A percentile compares a stretch with the other conserved stretches of the same genome.
Conservation (phyloP, 2,113 vertebrate genomes). For the Lampris incognitus region DNA sequence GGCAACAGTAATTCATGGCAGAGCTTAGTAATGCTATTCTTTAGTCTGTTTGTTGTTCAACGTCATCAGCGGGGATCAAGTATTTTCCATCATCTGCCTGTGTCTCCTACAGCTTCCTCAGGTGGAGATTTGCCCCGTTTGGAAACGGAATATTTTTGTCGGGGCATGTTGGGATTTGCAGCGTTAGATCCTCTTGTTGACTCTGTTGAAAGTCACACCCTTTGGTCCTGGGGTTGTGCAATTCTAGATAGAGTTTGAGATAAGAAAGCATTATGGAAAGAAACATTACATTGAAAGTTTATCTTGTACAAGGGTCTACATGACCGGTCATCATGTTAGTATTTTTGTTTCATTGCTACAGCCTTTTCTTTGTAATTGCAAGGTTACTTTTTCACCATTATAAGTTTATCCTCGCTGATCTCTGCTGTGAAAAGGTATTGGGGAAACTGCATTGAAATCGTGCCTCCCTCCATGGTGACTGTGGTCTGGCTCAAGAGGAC, state of each 20-base stretch:
- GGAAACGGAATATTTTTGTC: neutral
- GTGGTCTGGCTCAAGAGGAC: slow-evolving; percentile 74
- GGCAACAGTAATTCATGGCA: no score
- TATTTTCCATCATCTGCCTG: neutral
- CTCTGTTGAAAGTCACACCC: slow-evolving; percentile 83
- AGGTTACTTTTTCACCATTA: slow-evolving; percentile 83
- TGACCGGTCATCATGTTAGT: neutral
- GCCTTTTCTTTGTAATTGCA: neutral
- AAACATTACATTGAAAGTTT: neutral
- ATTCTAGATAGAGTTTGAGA: slow-evolving; percentile 40
- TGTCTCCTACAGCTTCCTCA: neutral
- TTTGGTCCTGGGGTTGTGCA: slow-evolving; percentile 73
- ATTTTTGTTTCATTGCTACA: neutral
- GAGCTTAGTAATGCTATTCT: no score
- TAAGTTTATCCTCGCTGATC: slow-evolving; percentile 83
- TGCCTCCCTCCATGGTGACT: slow-evolving; percentile 82
- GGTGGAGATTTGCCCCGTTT: neutral
- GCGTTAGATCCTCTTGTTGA: slow-evolving; percentile 79
- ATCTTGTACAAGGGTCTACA: neutral
- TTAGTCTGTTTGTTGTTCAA: no score
- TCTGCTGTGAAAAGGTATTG: slow-evolving; percentile 86
- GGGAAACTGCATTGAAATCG: slow-evolving; percentile 84
- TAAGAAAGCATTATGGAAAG: neutral
- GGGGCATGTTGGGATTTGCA: slow-evolving; percentile 51
- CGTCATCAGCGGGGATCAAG: no score